phyloP scores from a whole-genome alignment of 1,140 invertebrate genomes.

The Aphis gossypii region DNA sequence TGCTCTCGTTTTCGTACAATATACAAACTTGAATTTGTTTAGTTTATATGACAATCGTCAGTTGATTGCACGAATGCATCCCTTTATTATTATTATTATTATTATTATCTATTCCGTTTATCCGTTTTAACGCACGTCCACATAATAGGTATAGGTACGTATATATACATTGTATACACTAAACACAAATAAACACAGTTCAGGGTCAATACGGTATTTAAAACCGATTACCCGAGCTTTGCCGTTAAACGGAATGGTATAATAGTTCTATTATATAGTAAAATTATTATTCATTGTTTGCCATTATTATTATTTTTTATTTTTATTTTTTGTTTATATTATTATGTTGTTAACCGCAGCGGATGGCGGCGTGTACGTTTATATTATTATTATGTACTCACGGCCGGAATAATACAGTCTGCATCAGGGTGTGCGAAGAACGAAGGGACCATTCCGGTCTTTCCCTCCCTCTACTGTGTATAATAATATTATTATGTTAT shows the following conservation, averaged over 20 bases:
- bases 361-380: no score
- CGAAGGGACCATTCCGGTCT: background rate
- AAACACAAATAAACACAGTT: background rate
- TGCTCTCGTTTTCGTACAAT: background rate
- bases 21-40: background rate
- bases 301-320: background rate
- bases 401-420: background rate
- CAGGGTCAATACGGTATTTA: background rate
- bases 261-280: background rate
- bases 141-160: background rate
- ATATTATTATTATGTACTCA: background rate
- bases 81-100: conserved; percentile 29
- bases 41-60: background rate
- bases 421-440: background rate
- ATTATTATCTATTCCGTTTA: background rate
- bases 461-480: no score
- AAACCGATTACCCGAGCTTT: background rate
- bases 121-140: background rate
- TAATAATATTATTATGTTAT: background rate
- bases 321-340: background rate
- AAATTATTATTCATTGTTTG: background rate
- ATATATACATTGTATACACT: background rate
- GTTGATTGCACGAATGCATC: background rate
- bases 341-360: background rate
- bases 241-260: background rate